Conservation (phyloP, 2,797 vertebrate species). For the Bradypodion pumilum region DNA sequence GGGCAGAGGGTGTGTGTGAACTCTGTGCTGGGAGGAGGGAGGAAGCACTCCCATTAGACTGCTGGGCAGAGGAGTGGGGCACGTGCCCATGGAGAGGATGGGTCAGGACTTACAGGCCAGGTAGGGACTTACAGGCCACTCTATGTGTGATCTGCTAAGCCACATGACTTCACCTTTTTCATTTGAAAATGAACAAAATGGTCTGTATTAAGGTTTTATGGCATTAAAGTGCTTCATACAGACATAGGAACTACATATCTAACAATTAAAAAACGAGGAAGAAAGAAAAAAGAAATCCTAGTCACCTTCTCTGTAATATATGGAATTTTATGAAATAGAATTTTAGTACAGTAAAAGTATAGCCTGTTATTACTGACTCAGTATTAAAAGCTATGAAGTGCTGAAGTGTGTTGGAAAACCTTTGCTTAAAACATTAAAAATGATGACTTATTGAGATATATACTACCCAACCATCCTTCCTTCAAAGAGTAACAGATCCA, state of each 20-base stretch:
- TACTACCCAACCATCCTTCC: conserved; percentile 72
- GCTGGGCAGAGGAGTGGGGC: too few relatives aligned
- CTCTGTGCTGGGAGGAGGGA: too few relatives aligned
- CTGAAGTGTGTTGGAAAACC: conserved; percentile 69
- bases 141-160: conserved; percentile 50
- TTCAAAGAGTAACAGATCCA: conserved; percentile 78
- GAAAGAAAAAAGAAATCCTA: too few relatives aligned
- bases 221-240: neutral
- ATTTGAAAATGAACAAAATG: conserved; percentile 48
- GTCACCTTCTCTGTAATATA: neutral
- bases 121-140: too few relatives aligned
- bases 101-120: too few relatives aligned
- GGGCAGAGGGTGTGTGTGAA: too few relatives aligned
- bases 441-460: conserved; percentile 75
- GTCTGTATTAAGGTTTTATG: neutral
- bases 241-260: neutral
- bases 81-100: too few relatives aligned
- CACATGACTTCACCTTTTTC: conserved; percentile 58
- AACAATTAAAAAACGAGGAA: neutral
- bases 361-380: conserved; percentile 41
- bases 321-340: neutral
- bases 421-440: conserved; percentile 77
- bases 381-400: conserved; percentile 42
- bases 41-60: too few relatives aligned
- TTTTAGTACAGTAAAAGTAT: conserved; percentile 61